Evolutionary conservation across 2,888 invertebrate genomes (phyloP).

Genomic region (Cheilosia urbana): DNA sequence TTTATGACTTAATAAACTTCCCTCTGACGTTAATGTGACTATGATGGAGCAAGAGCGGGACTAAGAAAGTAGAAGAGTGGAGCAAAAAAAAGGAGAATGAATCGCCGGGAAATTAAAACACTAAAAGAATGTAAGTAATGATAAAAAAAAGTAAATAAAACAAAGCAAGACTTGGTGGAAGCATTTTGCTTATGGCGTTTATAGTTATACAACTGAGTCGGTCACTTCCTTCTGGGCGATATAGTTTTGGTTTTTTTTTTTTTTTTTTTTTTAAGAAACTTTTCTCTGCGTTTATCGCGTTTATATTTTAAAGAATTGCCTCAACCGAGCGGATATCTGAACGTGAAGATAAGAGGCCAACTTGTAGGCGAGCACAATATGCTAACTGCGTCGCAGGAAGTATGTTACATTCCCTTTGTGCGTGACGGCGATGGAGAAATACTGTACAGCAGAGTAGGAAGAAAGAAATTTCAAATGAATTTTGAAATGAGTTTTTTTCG

Average conservation of each 20-base stretch:
- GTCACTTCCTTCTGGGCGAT: conserved; percentile 11
- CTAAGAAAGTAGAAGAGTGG: neutral
- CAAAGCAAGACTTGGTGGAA: conserved; percentile 36
- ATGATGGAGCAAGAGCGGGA: conserved; percentile 36
- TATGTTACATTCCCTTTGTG: conserved; percentile 12
- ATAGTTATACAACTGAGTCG: conserved; percentile 2
- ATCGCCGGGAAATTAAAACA: conserved; percentile 29
- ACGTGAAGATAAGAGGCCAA: conserved; percentile 41
- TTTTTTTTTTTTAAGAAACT: conserved; percentile 13
- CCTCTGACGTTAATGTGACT: conserved; percentile 66
- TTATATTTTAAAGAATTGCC: conserved; percentile 31
- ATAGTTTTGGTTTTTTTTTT: neutral
- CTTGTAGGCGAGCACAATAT: conserved; percentile 37
- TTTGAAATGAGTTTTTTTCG: neutral
- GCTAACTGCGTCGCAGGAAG: conserved; percentile 46
- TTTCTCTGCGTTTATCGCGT: conserved; percentile 15
- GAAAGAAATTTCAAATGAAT: conserved; percentile 12
- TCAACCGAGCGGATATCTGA: conserved; percentile 50
- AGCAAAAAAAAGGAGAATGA: conserved; percentile 3
- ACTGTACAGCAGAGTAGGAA: no score
- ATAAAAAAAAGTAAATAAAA: conserved; percentile 40
- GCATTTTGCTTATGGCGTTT: conserved; percentile 7
- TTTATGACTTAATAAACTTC: conserved; percentile 75
- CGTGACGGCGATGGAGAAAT: neutral
- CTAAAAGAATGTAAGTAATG: conserved; percentile 49